Base-by-base conservation (phyloP, 2,113 vertebrate genomes). In the Candoia aspera region DNA sequence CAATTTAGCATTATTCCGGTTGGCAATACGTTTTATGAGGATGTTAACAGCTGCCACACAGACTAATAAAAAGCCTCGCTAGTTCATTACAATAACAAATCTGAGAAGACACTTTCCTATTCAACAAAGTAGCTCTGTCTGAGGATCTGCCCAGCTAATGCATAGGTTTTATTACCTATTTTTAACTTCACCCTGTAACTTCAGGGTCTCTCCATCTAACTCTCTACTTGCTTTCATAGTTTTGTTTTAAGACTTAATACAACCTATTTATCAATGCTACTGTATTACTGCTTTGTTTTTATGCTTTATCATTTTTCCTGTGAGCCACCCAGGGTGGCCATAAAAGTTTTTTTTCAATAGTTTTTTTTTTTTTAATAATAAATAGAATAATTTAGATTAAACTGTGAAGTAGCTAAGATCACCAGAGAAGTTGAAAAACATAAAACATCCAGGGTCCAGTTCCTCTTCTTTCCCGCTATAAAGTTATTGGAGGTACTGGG, bases 91-190 rank as follows among this genome's bases (percentile, higher is more conserved):
- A 94, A 86, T 86, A 94, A 92, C 0, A 0, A 90, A 93, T 37
- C 1, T 90, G 87, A 24, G 12, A 49, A 88, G 62, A 24, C 89
- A 58, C 0, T 1, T 49, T 84, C 85, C 83, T 87, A 2, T 86
- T 89, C 33, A 68, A 37, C 94, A 94, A 9, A 92, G 17, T n/a
- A 92, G 6, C n/a, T 95, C 73, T 93, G 93, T 91, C 57, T 19
- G 93, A 54, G n/a, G 12, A 21, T 13, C 73, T 88, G 29, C 91
- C 33, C 85, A 88, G 84, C 37, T 15, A 91, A 93, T 92, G 64
- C 3, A 93, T 90, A 62, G 91, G n/a, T 86, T 87, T 79, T 59
- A 26, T 49, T 92, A 57, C 53, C 90, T 92, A 90, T 79, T 29
- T 1, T 57, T 84, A 9, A 79, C 88, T 42, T 54, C n/a, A 53